Evolutionary conservation across 2,797 vertebrate species (phyloP).

Genomic region (Galaxias olidus): DNA sequence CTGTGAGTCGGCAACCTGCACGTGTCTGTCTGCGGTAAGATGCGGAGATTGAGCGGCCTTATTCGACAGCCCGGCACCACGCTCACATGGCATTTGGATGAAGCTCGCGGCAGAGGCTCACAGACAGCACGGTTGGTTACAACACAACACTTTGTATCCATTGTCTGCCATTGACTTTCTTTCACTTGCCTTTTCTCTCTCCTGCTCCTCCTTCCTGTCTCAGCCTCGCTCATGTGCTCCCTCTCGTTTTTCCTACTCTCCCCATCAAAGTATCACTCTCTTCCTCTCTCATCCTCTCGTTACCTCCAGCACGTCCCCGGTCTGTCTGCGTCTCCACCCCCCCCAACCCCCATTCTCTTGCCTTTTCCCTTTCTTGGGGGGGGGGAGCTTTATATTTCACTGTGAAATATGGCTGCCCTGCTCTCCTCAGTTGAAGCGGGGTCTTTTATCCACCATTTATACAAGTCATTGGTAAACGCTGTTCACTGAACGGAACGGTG

Average conservation of each 20-base stretch:
- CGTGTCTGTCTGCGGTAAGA: neutral
- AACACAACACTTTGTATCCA: conserved; percentile 16
- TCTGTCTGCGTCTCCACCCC: neutral
- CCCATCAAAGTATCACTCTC: neutral
- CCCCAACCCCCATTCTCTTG: too few relatives aligned
- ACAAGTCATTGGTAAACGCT: too few relatives aligned
- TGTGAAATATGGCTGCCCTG: too few relatives aligned
- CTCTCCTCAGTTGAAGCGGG: too few relatives aligned
- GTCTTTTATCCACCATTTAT: too few relatives aligned
- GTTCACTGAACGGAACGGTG: too few relatives aligned
- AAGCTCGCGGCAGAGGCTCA: conserved; percentile 7
- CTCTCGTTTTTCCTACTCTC: neutral
- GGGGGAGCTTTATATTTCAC: too few relatives aligned
- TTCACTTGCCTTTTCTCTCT: neutral
- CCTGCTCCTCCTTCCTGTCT: neutral
- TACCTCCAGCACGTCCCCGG: neutral
- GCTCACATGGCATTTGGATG: conserved; percentile 25
- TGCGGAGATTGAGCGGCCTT: conserved; percentile 10
- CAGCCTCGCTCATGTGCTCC: neutral
- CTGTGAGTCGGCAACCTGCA: too few relatives aligned
- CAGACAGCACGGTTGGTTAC: conserved; percentile 23
- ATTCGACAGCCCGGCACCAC: conserved; percentile 15
- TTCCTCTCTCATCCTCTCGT: conserved; percentile 4
- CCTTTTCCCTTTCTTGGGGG: too few relatives aligned
- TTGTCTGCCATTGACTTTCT: neutral